Base-by-base conservation (phyloP, 2,113 vertebrate genomes). In the Rutilus rutilus region DNA sequence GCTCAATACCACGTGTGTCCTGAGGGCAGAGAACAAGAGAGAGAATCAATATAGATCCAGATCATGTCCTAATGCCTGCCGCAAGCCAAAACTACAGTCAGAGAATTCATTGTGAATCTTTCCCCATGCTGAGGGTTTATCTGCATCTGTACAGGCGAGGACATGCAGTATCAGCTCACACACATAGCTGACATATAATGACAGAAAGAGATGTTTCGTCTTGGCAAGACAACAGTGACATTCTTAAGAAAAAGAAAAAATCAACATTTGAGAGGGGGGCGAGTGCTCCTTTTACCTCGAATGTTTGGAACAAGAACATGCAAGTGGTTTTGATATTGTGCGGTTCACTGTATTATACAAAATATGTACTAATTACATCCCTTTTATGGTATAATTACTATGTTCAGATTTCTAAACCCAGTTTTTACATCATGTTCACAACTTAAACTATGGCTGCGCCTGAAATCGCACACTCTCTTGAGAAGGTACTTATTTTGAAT, bases 31-130 rank as follows among this genome's bases (percentile, higher is more conserved):
- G 71, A 75, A 52, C 33, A 27, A 82, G 80, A 69, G 62, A 82
- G 45, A 33, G 27, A 82, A 82, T 82, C 80, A 82, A 69, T 82
- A 82, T 7, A 69, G 62, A 69, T 82, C 27, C 47, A 82, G 80
- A 69, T 82, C 64, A 82, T 47, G 45, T 82, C 62, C 79, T 67
- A 52, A 69, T 82, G 11, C 71, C 42, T 47, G 78, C 59, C n/a
- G 39, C 78, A 1, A 80, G 23, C 23, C 39, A 42, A 65, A 80
- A 47, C 39, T 47, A 64, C 36, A 80, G 23, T 45, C 57, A 79
- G 23, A 78, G 30, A 59, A 3, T 62, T 79, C 57, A 62, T 57
- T 62, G 50, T 33, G 30, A 36, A 60, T 45, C 57, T 64, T 25
- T 62, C 57, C 8, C 36, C 15, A 64, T 62, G 14, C 57, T 45